Percentiles rank a stretch among this genome's conserved stretches.
These are phyloP conservation scores for Monoplex corrugatus DNA, from an alignment of 2,888 invertebrate species.

Conservation along the genomic window DNA sequence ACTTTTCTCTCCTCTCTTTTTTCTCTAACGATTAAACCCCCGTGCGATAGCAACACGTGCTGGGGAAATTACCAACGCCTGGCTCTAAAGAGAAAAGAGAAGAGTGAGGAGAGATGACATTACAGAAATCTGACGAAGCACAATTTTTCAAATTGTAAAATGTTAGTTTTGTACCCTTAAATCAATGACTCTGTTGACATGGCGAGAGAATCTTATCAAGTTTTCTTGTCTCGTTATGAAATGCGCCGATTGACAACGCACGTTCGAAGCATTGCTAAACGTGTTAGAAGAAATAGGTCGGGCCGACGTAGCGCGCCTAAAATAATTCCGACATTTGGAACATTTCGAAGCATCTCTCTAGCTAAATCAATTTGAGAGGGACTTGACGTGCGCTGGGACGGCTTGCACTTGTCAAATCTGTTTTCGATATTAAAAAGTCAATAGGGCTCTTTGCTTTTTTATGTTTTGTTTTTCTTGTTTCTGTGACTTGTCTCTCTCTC, in stretches of 20 bases:
- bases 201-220: constrained; percentile 1
- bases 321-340: constrained; percentile 37
- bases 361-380: background rate
- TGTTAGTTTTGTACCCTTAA: constrained; percentile 13
- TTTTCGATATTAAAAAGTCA: constrained; percentile 14
- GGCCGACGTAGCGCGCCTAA: constrained; percentile 21
- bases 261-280: constrained; percentile 16
- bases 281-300: constrained; percentile 39
- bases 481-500: background rate
- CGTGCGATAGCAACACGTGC: background rate
- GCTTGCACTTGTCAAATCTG: constrained; percentile 21
- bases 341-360: background rate
- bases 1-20: too few species aligned
- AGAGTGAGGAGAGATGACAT: background rate
- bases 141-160: constrained; percentile 21
- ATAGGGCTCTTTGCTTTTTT: background rate
- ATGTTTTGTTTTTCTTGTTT: background rate
- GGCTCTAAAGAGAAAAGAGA: background rate
- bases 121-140: constrained; percentile 30
- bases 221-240: constrained; percentile 30
- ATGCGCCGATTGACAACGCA: background rate
- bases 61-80: background rate
- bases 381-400: background rate
- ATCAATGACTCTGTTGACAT: constrained; percentile 18
- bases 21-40: background rate